These are phyloP conservation scores for Scalopus aquaticus DNA, from an alignment of 2,113 vertebrate genomes.

Conservation along the genomic window DNA sequence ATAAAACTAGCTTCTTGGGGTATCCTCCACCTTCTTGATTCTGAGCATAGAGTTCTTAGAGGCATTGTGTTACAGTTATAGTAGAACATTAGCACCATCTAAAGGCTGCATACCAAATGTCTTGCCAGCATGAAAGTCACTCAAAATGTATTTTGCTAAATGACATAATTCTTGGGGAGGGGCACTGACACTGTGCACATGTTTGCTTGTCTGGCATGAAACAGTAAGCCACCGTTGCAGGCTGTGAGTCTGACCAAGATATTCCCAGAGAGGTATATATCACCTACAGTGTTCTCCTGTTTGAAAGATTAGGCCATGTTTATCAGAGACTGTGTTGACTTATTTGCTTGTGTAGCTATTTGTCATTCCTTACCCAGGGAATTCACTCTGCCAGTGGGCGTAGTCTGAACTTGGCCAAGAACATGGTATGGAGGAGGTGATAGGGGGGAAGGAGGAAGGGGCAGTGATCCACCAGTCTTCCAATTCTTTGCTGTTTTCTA, in stretches of 20 bases:
- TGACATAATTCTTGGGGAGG: background rate
- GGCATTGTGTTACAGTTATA: background rate
- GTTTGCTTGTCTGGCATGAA: background rate
- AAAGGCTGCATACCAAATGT: constrained; percentile 74
- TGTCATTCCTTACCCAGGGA: background rate
- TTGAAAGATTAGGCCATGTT: background rate
- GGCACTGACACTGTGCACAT: background rate
- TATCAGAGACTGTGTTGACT: background rate
- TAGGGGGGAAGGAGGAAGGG: too few relatives aligned
- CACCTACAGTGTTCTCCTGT: background rate
- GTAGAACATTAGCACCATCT: constrained; percentile 81
- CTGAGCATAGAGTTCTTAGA: background rate
- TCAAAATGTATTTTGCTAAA: background rate
- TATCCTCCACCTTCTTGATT: background rate
- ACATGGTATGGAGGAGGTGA: background rate
- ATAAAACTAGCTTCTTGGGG: background rate
- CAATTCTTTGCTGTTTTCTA: background rate
- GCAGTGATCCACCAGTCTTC: background rate
- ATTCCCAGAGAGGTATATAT: background rate
- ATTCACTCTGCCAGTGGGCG: background rate
- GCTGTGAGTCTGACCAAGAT: background rate
- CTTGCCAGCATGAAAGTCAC: background rate
- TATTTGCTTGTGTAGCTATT: background rate
- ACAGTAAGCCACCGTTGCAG: background rate
- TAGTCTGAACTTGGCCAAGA: background rate